Evolutionary conservation across 1,140 invertebrate genomes (phyloP).

Genomic region (Rhagoletis pomonella): DNA sequence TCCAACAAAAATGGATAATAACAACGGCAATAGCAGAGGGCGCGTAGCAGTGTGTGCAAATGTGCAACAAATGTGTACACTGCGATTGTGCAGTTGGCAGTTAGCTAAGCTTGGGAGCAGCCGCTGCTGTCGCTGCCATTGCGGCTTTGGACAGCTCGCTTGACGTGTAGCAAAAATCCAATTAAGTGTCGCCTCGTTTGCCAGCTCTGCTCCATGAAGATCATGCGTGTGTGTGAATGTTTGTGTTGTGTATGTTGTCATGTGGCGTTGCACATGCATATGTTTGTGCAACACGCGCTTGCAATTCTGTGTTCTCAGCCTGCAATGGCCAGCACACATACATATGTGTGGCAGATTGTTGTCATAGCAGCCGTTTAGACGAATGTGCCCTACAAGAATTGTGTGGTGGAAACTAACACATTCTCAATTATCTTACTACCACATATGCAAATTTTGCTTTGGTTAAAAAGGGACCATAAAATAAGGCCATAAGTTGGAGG

Average conservation of each 20-base stretch:
- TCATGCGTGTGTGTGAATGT: background rate
- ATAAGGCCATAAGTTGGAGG: too few relatives aligned
- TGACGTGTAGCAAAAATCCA: constrained; percentile 45
- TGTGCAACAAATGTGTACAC: constrained; percentile 10
- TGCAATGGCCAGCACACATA: background rate
- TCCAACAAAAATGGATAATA: background rate
- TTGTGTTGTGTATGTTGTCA: background rate
- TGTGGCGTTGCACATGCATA: background rate
- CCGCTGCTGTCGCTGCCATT: background rate
- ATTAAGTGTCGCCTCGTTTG: constrained; percentile 33
- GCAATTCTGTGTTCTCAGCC: background rate
- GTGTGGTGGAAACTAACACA: too few relatives aligned
- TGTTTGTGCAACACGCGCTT: constrained; percentile 32
- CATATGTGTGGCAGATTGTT: constrained; percentile 8
- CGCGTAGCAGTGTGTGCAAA: background rate
- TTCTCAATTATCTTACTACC: too few relatives aligned
- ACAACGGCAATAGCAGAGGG: background rate
- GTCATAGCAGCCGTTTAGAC: background rate
- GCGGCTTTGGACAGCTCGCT: background rate
- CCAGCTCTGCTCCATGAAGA: background rate
- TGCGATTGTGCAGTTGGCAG: constrained; percentile 2
- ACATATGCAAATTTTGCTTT: too few relatives aligned
- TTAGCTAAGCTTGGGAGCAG: background rate
- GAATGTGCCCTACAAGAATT: too few relatives aligned
- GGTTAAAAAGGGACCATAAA: too few relatives aligned